Conservation (phyloP, 2,113 vertebrate species). For the Melanerpes aurifrons region DNA sequence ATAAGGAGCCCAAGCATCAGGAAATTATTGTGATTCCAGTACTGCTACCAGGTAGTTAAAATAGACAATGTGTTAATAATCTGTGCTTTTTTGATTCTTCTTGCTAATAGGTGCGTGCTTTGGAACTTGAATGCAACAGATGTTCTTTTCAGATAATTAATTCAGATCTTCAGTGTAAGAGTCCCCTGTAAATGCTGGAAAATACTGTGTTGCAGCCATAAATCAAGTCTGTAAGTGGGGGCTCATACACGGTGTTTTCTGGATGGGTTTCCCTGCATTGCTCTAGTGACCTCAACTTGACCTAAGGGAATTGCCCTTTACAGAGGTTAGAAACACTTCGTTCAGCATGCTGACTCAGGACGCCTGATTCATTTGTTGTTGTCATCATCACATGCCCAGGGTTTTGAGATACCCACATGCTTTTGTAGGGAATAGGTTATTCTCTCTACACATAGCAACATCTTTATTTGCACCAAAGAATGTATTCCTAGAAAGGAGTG, state of each 20-base stretch:
- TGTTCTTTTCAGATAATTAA: slow-evolving; percentile 45
- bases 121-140: slow-evolving; percentile 29
- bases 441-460: not conserved
- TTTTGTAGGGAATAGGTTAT: slow-evolving; percentile 24
- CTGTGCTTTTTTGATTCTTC: slow-evolving; percentile 1
- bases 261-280: slow-evolving; percentile 37
- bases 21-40: not conserved
- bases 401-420: slow-evolving; percentile 18
- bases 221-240: not conserved
- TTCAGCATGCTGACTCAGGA: slow-evolving; percentile 51
- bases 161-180: not conserved
- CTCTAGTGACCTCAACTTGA: slow-evolving; percentile 63
- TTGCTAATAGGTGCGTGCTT: slow-evolving; percentile 27
- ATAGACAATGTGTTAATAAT: slow-evolving; percentile 14
- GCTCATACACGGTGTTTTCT: not conserved
- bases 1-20: not conserved
- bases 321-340: slow-evolving; percentile 45
- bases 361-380: slow-evolving; percentile 29
- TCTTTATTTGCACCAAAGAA: not conserved
- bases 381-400: slow-evolving; percentile 16
- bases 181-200: not conserved
- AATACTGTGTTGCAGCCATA: not conserved
- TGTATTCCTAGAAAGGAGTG: slow-evolving; percentile 3
- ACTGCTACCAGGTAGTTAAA: slow-evolving; percentile 10
- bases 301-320: slow-evolving; percentile 59